A percentile compares a stretch with the other conserved stretches of the same genome.
These are phyloP conservation scores for Anabas testudineus DNA, from an alignment of 2,797 vertebrate genomes.

Conservation along the genomic window DNA sequence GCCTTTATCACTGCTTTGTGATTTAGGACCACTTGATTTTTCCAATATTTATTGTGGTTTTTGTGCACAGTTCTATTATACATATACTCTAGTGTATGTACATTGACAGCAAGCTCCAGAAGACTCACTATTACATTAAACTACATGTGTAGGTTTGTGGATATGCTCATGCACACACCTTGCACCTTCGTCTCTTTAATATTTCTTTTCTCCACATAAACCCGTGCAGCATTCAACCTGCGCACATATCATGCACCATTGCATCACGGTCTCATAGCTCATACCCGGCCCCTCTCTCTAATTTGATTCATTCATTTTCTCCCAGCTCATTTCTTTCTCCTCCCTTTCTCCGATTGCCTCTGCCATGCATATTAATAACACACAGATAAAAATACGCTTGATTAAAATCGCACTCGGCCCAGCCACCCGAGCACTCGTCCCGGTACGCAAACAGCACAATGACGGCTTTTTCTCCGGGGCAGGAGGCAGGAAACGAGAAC, in stretches of 20 bases:
- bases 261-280: constrained; percentile 60
- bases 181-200: constrained; percentile 18
- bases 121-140: neutral
- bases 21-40: neutral
- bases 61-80: neutral
- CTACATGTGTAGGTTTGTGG: neutral
- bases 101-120: neutral
- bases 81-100: neutral
- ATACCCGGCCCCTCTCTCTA: constrained; percentile 49
- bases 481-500: constrained; percentile 60
- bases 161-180: neutral
- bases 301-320: constrained; percentile 77
- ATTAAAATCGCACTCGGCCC: constrained; percentile 73
- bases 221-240: constrained; percentile 51
- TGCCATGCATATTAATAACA: constrained; percentile 76
- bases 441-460: constrained; percentile 40
- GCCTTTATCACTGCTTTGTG: neutral
- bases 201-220: constrained; percentile 21
- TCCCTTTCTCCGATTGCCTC: constrained; percentile 56
- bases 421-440: constrained; percentile 40
- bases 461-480: constrained; percentile 57
- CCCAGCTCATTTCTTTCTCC: constrained; percentile 60
- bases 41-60: neutral
- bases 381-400: constrained; percentile 73
- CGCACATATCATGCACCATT: constrained; percentile 61